Evolutionary conservation across 2,113 vertebrate species (phyloP), one percentile per base, ranked within the genome.

Genomic region (Periophthalmodon schlosseri): DNA sequence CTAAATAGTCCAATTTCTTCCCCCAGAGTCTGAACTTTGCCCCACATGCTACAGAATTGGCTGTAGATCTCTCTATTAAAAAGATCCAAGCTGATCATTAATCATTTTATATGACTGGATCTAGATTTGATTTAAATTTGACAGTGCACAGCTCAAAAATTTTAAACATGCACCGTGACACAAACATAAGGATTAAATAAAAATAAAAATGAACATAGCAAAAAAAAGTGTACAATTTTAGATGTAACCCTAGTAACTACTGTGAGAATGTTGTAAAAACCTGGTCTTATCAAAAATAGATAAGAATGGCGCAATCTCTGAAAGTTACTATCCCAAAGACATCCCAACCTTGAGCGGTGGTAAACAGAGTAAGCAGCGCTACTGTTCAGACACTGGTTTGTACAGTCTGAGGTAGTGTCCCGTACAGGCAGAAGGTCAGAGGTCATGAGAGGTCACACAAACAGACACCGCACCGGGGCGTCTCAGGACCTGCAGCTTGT

Each of bases 401-500:
- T 44, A 68, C 39, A 49, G n/a, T 24, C 14, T 49, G 11, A 9
- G 23, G 24, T 15, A 24, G 44, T 34, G 72, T 34, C 44, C 36
- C 18, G 64, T 33, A 79, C 78, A 71, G 24, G 3, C 36, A 77
- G 72, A 86, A 81, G 83, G 82, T 52, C 50, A 74, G 0, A 6
- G 65, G 73, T 84, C 44, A 80, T 65, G 28, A 64, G 63, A 58
- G 73, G 72, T 33, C 44, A 36, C n/a, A 56, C 63, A 34, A 21
- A 33, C 69, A 72, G 74, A 77, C 78, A 71, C 60, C 24, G 52
- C 72, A 68, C 70, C 74, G 75, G 73, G 76, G 76, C 16, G 76
- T 75, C 81, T 73, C 15, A 66, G 63, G 76, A 52, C 54, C 71
- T 77, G 47, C 61, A 67, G 68, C 60, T 89, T 84, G 72, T 90